A percentile compares a stretch with the other conserved stretches of the same genome.
phyloP scores from a whole-genome alignment of 2,113 vertebrate species.

The Amazona guildingii region DNA sequence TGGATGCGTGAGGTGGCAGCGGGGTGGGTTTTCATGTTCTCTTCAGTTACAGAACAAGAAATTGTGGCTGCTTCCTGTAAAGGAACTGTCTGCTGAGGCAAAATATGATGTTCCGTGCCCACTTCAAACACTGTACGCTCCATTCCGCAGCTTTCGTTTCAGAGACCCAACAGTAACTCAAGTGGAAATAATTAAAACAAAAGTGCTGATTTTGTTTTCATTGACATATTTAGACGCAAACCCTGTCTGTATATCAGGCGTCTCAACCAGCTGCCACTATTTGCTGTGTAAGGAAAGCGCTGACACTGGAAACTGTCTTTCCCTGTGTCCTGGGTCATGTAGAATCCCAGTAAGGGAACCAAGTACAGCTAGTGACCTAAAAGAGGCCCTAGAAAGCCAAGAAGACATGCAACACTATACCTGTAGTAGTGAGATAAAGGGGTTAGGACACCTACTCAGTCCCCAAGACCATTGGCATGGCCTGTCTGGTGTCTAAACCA shows the following conservation, averaged over 20 bases:
- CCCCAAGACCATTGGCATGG: not conserved
- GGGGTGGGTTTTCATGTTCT: not conserved
- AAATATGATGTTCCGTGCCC: not conserved
- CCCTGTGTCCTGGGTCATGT: not conserved
- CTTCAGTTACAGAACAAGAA: not conserved
- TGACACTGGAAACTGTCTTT: not conserved
- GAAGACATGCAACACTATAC: not conserved
- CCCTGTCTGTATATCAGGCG: fast-evolving
- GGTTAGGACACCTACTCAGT: not conserved
- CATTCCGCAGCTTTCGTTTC: not conserved
- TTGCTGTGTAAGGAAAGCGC: not conserved
- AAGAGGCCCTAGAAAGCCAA: not conserved
- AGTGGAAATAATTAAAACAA: not conserved
- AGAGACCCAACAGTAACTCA: not conserved
- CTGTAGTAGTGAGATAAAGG: not conserved
- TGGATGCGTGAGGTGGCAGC: not conserved
- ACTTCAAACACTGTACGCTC: not conserved
- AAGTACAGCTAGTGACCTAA: not conserved
- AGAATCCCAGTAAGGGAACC: not conserved
- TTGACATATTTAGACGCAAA: not conserved
- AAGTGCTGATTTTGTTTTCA: not conserved
- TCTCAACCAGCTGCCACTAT: not conserved
- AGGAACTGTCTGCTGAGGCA: not conserved
- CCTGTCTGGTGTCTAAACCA: not conserved
- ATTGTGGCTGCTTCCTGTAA: constrained; percentile 28